Percentiles rank a stretch among this genome's conserved stretches.
Conservation (phyloP, 2,888 invertebrate genomes). For the Gonocerus acuteangulatus region DNA sequence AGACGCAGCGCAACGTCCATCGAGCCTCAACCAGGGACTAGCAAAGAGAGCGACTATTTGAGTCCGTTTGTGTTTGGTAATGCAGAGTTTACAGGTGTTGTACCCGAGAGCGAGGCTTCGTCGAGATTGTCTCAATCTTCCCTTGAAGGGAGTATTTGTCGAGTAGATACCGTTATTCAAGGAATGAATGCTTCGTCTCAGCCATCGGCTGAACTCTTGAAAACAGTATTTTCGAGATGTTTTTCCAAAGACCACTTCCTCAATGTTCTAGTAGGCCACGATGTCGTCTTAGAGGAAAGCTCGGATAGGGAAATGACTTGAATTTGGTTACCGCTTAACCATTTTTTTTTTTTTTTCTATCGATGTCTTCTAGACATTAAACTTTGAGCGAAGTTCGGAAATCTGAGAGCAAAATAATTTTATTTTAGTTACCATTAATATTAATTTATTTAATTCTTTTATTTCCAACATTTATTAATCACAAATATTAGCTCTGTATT, state of each 20-base stretch:
- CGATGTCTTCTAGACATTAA: no score
- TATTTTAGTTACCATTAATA: no score
- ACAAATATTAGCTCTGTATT: no score
- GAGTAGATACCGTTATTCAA: conserved; percentile 16
- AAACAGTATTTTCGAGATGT: conserved; percentile 21
- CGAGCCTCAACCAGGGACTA: background rate
- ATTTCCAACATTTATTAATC: no score
- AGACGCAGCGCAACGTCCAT: background rate
- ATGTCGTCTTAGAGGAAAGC: conserved; percentile 16
- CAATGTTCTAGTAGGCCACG: conserved; percentile 12
- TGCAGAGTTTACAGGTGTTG: background rate
- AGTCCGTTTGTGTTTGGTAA: background rate
- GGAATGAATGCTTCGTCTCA: conserved; percentile 12
- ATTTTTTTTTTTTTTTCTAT: background rate
- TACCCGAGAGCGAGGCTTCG: conserved; percentile 13
- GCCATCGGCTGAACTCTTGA: conserved; percentile 10
- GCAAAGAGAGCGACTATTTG: background rate
- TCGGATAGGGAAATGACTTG: conserved; percentile 9
- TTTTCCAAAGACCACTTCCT: conserved; percentile 17
- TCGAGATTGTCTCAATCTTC: background rate
- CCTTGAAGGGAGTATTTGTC: conserved; percentile 4
- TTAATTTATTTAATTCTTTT: no score
- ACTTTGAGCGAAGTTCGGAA: no score
- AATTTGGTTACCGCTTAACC: background rate
- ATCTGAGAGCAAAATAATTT: no score